Conservation (phyloP, 2,113 vertebrate species). For the Xenopus borealis region DNA sequence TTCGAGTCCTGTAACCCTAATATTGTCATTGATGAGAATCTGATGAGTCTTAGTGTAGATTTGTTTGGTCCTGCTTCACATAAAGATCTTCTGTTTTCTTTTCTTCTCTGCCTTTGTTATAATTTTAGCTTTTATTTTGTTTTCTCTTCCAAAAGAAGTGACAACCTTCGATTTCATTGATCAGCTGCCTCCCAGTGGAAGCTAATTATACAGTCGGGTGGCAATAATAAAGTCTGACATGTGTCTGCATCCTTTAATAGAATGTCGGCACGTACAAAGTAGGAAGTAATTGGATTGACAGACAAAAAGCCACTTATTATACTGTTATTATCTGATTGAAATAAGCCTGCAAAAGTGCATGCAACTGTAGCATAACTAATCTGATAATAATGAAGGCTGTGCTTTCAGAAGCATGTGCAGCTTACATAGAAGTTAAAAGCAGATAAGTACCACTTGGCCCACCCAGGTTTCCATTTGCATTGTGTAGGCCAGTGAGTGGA, state of each 20-base stretch:
- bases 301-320: slow-evolving; percentile 59
- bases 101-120: no score
- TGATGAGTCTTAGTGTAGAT: no score
- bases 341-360: slow-evolving; percentile 53
- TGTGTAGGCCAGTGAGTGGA: no score
- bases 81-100: no score
- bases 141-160: slow-evolving; percentile 12
- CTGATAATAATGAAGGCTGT: slow-evolving; percentile 48
- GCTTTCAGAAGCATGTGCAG: slow-evolving; percentile 13
- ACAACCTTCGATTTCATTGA: slow-evolving; percentile 39
- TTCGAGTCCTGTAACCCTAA: no score
- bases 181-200: slow-evolving; percentile 18
- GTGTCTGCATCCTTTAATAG: slow-evolving; percentile 55
- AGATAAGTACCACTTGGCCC: slow-evolving; percentile 21
- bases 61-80: no score
- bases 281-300: slow-evolving; percentile 61
- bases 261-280: slow-evolving; percentile 58
- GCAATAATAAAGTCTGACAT: slow-evolving; percentile 56
- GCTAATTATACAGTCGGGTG: slow-evolving; percentile 49
- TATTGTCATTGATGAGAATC: no score
- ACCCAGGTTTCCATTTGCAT: slow-evolving; percentile 1
- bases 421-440: slow-evolving; percentile 47
- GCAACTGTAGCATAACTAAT: slow-evolving; percentile 54
- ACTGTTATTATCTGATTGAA: slow-evolving; percentile 56
- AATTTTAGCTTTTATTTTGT: slow-evolving; percentile 1